phyloP scores from a whole-genome alignment of 2,113 vertebrate genomes.

The Python bivittatus region DNA sequence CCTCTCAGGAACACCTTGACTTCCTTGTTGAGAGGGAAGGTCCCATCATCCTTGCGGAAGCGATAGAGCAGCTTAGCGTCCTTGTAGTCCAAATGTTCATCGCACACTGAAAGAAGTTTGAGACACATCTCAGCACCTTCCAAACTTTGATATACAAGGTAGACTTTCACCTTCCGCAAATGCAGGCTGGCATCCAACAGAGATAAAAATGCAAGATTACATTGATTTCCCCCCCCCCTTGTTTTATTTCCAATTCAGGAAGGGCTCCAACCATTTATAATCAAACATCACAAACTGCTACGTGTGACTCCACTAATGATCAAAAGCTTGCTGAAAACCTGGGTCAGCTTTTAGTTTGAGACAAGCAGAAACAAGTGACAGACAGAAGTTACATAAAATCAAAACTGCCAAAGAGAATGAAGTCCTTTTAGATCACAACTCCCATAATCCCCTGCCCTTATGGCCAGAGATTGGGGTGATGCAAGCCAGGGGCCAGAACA shows the following conservation, averaged over 20 bases:
- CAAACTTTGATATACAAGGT: background rate
- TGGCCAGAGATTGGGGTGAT: too few relatives aligned
- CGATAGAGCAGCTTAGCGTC: conserved; percentile 87
- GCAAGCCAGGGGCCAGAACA: too few relatives aligned
- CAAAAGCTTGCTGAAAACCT: too few relatives aligned
- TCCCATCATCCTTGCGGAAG: conserved; percentile 88
- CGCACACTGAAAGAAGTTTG: conserved; percentile 74
- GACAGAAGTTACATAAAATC: too few relatives aligned
- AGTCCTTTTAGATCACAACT: too few relatives aligned
- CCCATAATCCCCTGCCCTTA: too few relatives aligned
- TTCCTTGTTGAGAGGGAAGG: conserved; percentile 82
- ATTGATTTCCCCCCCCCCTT: too few relatives aligned
- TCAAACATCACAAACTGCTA: background rate
- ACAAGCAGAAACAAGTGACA: too few relatives aligned
- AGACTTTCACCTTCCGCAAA: background rate
- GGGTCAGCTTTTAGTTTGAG: too few relatives aligned
- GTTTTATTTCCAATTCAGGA: too few relatives aligned
- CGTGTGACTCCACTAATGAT: too few relatives aligned
- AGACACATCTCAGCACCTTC: background rate
- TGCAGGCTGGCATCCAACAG: background rate
- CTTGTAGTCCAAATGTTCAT: conserved; percentile 81
- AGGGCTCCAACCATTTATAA: background rate
- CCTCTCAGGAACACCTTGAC: conserved; percentile 84
- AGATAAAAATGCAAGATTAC: background rate
- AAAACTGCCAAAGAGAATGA: too few relatives aligned